Evolutionary conservation across 1,140 invertebrate species (phyloP).

Genomic region (Pogonognathellus flavescens): DNA sequence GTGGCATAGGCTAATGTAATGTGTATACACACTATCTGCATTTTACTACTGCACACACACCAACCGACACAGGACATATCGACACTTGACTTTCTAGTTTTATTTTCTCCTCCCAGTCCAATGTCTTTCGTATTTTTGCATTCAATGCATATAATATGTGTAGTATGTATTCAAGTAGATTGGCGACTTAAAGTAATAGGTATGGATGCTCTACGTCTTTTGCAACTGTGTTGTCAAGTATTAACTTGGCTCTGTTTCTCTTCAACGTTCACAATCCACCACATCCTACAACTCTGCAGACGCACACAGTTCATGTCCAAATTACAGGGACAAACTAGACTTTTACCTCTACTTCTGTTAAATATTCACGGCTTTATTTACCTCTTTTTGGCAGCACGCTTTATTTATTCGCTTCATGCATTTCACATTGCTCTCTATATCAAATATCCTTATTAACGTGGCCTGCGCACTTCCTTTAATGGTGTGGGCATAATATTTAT

Average conservation of each 20-base stretch:
- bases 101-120: not conserved
- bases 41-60: not conserved
- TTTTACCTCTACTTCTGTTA: conserved; percentile 8
- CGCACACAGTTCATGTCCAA: conserved; percentile 4
- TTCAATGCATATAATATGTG: conserved; percentile 14
- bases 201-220: not conserved
- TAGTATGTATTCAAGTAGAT: no score
- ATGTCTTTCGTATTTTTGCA: not conserved
- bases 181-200: not conserved
- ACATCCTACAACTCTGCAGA: not conserved
- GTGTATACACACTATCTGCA: not conserved
- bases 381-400: conserved; percentile 17
- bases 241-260: conserved; percentile 8
- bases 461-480: not conserved
- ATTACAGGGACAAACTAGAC: conserved; percentile 3
- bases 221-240: not conserved
- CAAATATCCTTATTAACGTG: conserved; percentile 6
- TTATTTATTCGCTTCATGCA: conserved; percentile 16
- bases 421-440: not conserved
- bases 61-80: not conserved
- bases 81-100: conserved; percentile 20
- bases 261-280: not conserved
- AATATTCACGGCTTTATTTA: conserved; percentile 41
- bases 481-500: not conserved
- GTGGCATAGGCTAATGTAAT: not conserved